Evolutionary conservation across 2,888 invertebrate genomes (phyloP), one percentile per base, ranked within the genome.

Genomic region (Miltochrista miniata): DNA sequence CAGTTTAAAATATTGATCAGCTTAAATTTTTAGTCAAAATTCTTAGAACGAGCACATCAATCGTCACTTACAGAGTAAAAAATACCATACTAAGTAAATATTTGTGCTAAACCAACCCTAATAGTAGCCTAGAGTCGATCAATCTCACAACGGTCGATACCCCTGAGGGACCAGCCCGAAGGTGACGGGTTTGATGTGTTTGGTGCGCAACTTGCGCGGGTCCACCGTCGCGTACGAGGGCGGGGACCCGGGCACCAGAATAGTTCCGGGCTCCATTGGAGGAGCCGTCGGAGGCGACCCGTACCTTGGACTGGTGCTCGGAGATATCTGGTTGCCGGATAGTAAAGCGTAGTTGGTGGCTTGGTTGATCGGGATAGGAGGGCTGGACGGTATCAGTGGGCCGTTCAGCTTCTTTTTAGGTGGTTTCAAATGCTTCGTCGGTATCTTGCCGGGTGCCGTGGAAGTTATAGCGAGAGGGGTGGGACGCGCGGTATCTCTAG

Each of bases 181-280:
- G 13, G 78, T 60, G 1, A 70, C 68, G 0, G 82, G 79, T 38
- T 73, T 59, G 12, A 78, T 67, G 37, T 76, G 70, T 18, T 66
- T 56, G 0, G 71, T 64, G 11, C 74, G 61, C 13, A 82, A 61
- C 31, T 81, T 78, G 34, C 74, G 64, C 0, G 82, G 82, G 53
- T 79, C 70, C 31, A 83, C 74, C 3, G 80, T 81, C 0, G 82
- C 82, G 49, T 80, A 81, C 5, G 74, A 66, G 0, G 74, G 72
- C 1, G 66, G 66, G 8, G 70, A 57, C 29, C 59, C 59, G 10
- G 15, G 40, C 2, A 61, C 34, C 13, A 37, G n/a, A 11, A 56
- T 10, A 5, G 65, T 62, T 7, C 48, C 11, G 31, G 50, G 13
- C 53, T 54, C 30, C 33, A 54, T 38, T 18, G 36, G 39, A 7